Evolutionary conservation across 2,888 invertebrate species (phyloP).

Genomic region (Harpagoxenus sublaevis): DNA sequence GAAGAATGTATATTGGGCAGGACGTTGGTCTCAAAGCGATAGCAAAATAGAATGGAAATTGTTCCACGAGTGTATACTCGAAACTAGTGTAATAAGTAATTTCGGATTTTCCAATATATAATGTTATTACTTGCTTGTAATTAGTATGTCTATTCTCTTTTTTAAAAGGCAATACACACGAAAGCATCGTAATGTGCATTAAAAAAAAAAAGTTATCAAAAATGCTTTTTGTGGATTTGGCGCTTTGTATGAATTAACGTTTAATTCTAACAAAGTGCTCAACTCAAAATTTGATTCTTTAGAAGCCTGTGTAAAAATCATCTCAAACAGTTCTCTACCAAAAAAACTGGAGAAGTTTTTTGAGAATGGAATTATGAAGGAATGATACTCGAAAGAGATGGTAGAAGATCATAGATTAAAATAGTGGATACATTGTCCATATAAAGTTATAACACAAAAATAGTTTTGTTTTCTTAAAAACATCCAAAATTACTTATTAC

Average conservation of each 20-base stretch:
- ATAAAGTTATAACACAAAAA: not conserved
- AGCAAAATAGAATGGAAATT: slow-evolving; percentile 53
- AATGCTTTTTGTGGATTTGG: not conserved
- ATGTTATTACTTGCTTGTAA: not conserved
- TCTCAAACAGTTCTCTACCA: not conserved
- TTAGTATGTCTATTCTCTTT: not conserved
- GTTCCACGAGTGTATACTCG: slow-evolving; percentile 16
- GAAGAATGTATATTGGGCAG: slow-evolving; percentile 58
- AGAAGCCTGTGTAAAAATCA: not conserved
- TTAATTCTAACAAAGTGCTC: not conserved
- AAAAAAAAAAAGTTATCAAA: not conserved
- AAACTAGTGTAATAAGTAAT: slow-evolving; percentile 16
- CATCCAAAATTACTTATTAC: slow-evolving; percentile 6
- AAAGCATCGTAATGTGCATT: not conserved
- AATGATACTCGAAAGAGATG: not conserved
- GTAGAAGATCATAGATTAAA: not conserved
- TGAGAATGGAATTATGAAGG: not conserved
- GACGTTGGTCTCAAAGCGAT: slow-evolving; percentile 62
- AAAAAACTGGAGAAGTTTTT: not conserved
- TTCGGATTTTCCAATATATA: not conserved
- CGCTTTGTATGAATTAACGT: not conserved
- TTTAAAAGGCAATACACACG: not conserved
- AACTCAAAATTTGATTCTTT: not conserved
- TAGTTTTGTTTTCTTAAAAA: not conserved
- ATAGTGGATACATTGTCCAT: not conserved